Evolutionary conservation across 1,140 invertebrate species (phyloP), one percentile per base, ranked within the genome.

Genomic region (Gryon sp.): DNA sequence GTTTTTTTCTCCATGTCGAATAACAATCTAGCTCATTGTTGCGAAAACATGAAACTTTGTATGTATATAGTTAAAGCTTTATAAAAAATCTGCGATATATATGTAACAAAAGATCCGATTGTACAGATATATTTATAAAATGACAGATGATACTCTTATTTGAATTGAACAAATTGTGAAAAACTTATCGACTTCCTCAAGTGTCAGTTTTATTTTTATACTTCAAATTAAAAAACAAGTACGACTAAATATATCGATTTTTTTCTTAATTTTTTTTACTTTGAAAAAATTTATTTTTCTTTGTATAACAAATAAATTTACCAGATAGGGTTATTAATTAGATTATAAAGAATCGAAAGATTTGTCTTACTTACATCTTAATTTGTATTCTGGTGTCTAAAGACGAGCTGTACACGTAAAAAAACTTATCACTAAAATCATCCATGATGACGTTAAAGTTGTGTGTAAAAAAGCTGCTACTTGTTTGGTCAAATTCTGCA

Each of bases 381-480:
- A 98, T 95, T 90, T 96, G 93, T 53, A 98, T 91, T 87, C 93
- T 94, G 52, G 93, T 91, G 73, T 97, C 93, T 59, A 98, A 87
- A 22, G 96, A 96, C 59, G 95, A 98, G 90, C 96, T 98, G 84
- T 98, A 97, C 16, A 98, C 94, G 87, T 95, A 95, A 82, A 92
- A 92, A 89, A 95, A 95, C 86, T 94, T 94, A 86, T 95, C 93
- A 66, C 92, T 93, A 72, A 91, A 89, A 80, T 91, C 90, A 76
- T 92, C 91, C 92, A 93, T 93, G 62, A 22, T 76, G 46, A 45
- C 7, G 48, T 40, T 50, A 48, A 72, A 48, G 12, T 11, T n/a
- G n/a, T 26, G 28, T 57, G 30, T 70, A 65, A 63, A 62, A 75
- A 62, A 66, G 53, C 38, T 74, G 50, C 60, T 55, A 68, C 8